Percentiles rank a stretch among this genome's conserved stretches.
These are phyloP conservation scores for Copsychus sechellarum DNA, from an alignment of 2,113 vertebrate species.

Conservation along the genomic window DNA sequence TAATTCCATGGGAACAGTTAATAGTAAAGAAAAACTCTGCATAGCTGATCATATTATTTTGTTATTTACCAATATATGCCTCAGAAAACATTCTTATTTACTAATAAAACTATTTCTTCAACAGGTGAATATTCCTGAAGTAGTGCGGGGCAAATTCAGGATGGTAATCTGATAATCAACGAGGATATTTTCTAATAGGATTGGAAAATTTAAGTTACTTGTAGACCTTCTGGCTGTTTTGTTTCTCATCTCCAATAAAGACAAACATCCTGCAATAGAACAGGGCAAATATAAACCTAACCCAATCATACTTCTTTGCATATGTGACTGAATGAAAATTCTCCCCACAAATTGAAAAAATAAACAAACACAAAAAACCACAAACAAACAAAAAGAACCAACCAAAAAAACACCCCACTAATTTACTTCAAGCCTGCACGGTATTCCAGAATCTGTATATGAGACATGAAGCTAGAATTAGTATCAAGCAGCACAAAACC, in stretches of 20 bases:
- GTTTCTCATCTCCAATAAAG: not conserved
- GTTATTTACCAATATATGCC: not conserved
- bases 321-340: not conserved
- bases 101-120: not conserved
- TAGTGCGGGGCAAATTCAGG: not conserved
- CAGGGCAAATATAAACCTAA: not conserved
- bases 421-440: not conserved
- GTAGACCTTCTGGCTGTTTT: constrained; percentile 18
- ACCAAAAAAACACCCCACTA: not conserved
- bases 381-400: not conserved
- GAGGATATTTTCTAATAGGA: not conserved
- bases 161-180: not conserved
- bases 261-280: constrained; percentile 16
- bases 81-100: not conserved
- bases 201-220: constrained; percentile 19
- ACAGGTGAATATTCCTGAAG: not conserved
- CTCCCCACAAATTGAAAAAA: not conserved
- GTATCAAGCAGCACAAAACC: not conserved
- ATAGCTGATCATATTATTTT: not conserved
- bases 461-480: not conserved
- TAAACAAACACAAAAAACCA: too few species aligned
- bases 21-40: not conserved
- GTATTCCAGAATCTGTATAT: not conserved
- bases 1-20: not conserved
- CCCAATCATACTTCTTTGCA: not conserved